Percentiles rank a stretch among this genome's conserved stretches.
Conservation (phyloP, 2,888 invertebrate genomes). For the Euspilapteryx auroguttella region DNA sequence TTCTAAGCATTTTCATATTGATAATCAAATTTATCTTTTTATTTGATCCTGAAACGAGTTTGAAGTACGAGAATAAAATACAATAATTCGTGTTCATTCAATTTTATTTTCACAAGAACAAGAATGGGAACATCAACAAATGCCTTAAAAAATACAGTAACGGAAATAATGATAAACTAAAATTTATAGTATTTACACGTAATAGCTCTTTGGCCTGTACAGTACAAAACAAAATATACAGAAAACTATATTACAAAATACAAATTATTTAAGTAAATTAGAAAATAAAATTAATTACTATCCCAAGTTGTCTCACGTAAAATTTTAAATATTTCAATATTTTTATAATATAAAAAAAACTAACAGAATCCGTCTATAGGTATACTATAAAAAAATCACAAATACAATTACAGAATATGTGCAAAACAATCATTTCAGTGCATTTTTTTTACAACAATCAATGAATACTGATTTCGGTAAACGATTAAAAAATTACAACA, state of each 20-base stretch:
- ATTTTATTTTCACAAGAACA: conserved; percentile 59
- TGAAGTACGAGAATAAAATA: no score
- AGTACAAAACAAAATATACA: conserved; percentile 14
- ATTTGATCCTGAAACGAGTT: no score
- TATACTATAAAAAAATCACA: not conserved
- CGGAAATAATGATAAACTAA: conserved; percentile 20
- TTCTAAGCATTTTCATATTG: no score
- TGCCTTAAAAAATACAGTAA: conserved; percentile 56
- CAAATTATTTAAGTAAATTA: conserved; percentile 25
- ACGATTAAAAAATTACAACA: no score
- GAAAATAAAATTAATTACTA: conserved; percentile 31
- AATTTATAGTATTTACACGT: conserved; percentile 33
- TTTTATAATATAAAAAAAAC: conserved; percentile 30
- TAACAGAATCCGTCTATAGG: conserved; percentile 9
- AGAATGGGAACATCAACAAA: conserved; percentile 61
- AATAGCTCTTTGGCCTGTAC: conserved; percentile 59
- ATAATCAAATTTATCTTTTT: no score
- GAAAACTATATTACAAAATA: conserved; percentile 19
- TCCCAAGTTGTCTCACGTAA: conserved; percentile 34
- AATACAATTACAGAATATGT: conserved; percentile 11
- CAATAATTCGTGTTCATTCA: no score
- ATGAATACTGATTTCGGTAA: conserved; percentile 37
- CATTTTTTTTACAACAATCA: conserved; percentile 14
- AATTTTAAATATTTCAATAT: conserved; percentile 52
- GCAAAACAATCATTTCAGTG: conserved; percentile 11